A percentile compares a stretch with the other conserved stretches of the same genome.
Evolutionary conservation across 2,888 invertebrate genomes (phyloP).

Genomic region (Anarsia innoxiella): DNA sequence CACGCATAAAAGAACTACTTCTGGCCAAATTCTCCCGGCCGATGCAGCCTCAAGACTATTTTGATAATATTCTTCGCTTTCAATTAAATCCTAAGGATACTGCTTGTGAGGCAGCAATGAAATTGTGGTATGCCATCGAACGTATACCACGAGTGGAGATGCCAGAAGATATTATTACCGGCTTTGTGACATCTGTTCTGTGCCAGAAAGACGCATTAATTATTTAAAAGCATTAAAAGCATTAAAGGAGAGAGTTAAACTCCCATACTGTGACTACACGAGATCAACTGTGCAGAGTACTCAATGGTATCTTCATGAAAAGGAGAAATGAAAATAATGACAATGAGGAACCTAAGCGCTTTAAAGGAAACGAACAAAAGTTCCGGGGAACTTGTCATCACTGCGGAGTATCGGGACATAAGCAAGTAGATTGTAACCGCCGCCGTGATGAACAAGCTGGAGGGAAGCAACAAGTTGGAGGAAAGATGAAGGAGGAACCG

Average conservation of each 20-base stretch:
- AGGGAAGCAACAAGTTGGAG: not conserved
- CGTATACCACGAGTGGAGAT: constrained; percentile 14
- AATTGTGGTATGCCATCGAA: constrained; percentile 17
- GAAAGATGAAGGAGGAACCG: not conserved
- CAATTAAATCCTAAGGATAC: constrained; percentile 19
- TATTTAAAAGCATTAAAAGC: too few relatives aligned
- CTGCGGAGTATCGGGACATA: constrained; percentile 9
- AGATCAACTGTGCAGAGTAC: constrained; percentile 20
- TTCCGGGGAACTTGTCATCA: constrained; percentile 13
- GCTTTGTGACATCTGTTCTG: constrained; percentile 17
- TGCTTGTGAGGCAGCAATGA: constrained; percentile 16
- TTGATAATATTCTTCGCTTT: constrained; percentile 15
- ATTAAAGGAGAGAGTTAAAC: constrained; percentile 18
- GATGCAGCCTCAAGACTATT: constrained; percentile 13
- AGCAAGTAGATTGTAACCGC: not conserved
- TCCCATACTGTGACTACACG: constrained; percentile 14
- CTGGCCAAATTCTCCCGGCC: constrained; percentile 13
- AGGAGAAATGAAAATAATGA: constrained; percentile 11
- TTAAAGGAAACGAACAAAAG: constrained; percentile 1
- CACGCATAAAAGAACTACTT: constrained; percentile 9
- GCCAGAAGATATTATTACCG: constrained; percentile 16
- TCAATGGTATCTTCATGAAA: constrained; percentile 18
- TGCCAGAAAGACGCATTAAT: constrained; percentile 18
- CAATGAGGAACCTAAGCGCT: constrained; percentile 3
- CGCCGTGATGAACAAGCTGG: not conserved